Percentiles rank a stretch among this genome's conserved stretches.
Evolutionary conservation across 2,113 vertebrate species (phyloP).

Genomic region (Grus americana): DNA sequence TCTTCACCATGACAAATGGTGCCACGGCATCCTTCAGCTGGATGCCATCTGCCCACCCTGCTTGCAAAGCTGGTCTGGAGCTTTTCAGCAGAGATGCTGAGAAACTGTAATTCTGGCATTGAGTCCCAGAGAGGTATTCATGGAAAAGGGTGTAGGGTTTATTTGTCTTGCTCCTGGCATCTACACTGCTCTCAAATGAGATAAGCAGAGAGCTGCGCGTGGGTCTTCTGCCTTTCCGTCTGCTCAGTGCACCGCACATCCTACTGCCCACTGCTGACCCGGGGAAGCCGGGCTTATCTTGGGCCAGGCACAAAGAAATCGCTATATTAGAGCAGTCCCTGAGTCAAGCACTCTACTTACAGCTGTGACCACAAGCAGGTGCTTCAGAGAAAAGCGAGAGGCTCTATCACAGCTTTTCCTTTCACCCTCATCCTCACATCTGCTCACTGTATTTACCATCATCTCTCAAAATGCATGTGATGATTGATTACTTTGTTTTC

Average conservation of each 20-base stretch:
- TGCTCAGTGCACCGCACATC: neutral
- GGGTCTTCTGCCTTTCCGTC: neutral
- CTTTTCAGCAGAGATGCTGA: neutral
- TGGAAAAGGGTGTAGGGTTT: neutral
- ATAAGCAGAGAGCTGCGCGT: fast-evolving
- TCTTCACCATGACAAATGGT: slow-evolving; percentile 13
- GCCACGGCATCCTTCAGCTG: neutral
- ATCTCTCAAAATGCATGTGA: fast-evolving
- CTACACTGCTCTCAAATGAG: neutral
- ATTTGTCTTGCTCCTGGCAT: neutral
- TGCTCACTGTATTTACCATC: neutral
- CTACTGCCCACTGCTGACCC: neutral
- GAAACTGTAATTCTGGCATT: neutral
- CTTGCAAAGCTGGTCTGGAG: neutral
- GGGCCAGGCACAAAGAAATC: neutral
- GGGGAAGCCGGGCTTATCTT: neutral
- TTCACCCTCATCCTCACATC: neutral
- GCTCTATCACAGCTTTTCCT: neutral
- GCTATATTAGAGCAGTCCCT: neutral
- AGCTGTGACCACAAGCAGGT: neutral
- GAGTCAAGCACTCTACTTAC: neutral
- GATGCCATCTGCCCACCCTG: neutral
- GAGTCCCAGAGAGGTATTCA: neutral
- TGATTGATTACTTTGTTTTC: neutral
- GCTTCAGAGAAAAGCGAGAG: neutral